Evolutionary conservation across 2,888 invertebrate species (phyloP).

Genomic region (Listrodromus nycthemerus): DNA sequence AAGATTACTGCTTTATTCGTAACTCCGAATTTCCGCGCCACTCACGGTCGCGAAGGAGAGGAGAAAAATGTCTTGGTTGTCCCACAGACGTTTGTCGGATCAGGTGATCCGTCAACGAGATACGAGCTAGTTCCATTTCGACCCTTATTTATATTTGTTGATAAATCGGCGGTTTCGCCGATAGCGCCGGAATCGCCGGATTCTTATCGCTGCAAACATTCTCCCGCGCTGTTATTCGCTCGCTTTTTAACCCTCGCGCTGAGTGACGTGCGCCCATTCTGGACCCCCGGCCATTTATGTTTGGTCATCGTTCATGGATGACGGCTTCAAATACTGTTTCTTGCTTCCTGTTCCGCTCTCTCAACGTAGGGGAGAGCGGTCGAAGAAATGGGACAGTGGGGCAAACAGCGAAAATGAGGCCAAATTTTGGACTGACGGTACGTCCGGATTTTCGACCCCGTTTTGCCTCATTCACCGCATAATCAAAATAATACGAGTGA

Average conservation of each 20-base stretch:
- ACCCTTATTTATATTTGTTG: conserved; percentile 55
- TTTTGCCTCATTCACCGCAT: too few species aligned
- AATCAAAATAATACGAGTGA: too few species aligned
- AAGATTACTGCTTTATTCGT: conserved; percentile 68
- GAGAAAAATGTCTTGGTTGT: conserved; percentile 43
- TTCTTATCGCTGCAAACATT: conserved; percentile 15
- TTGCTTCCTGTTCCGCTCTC: conserved; percentile 1
- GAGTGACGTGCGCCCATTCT: conserved; percentile 32
- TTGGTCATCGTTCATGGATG: conserved; percentile 13
- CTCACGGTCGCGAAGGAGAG: conserved; percentile 17
- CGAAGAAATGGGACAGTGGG: too few species aligned
- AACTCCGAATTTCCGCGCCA: conserved; percentile 43
- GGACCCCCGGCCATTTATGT: conserved; percentile 6
- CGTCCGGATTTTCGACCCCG: too few species aligned
- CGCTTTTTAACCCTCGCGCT: conserved; percentile 29
- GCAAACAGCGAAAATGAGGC: too few species aligned
- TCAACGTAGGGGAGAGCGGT: too few species aligned
- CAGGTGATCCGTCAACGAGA: conserved; percentile 49
- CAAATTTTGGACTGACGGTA: too few species aligned
- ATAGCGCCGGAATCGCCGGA: conserved; percentile 28
- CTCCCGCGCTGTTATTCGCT: neutral
- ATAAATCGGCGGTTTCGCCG: conserved; percentile 46
- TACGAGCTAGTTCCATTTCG: conserved; percentile 29
- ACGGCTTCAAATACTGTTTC: neutral
- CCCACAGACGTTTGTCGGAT: conserved; percentile 46